phyloP scores from a whole-genome alignment of 2,888 invertebrate genomes.

The Carpatolechia fugitivella region DNA sequence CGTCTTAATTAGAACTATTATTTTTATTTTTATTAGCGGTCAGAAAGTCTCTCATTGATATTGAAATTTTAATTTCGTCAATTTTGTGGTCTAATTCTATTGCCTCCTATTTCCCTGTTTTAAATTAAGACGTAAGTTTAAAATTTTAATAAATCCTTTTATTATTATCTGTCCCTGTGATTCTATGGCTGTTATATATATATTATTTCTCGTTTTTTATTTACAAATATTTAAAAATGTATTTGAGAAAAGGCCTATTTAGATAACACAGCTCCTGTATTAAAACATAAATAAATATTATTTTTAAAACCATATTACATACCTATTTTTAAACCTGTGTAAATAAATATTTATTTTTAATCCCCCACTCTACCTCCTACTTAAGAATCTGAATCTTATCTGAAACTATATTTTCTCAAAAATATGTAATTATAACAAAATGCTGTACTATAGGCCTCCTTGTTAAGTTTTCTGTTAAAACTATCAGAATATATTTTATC shows the following conservation, averaged over 20 bases:
- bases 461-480: slow-evolving; percentile 25
- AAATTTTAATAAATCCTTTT: slow-evolving; percentile 15
- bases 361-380: slow-evolving; percentile 1
- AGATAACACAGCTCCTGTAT: not conserved
- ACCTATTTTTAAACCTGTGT: not conserved
- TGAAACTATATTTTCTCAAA: slow-evolving; percentile 2
- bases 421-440: not conserved
- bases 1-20: too few species aligned
- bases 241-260: slow-evolving; percentile 19
- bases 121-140: slow-evolving; percentile 7
- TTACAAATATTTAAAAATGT: slow-evolving; percentile 14
- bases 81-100: slow-evolving; percentile 9
- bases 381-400: not conserved
- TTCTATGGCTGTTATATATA: slow-evolving; percentile 29
- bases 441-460: slow-evolving; percentile 4
- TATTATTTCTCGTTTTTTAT: slow-evolving; percentile 19
- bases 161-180: slow-evolving; percentile 29
- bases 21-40: too few species aligned
- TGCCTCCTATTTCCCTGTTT: not conserved
- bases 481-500: slow-evolving; percentile 15
- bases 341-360: slow-evolving; percentile 1
- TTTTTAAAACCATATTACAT: not conserved
- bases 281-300: not conserved
- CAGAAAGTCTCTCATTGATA: too few species aligned
- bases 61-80: slow-evolving; percentile 24